A percentile compares a stretch with the other conserved stretches of the same genome.
Evolutionary conservation across 2,113 vertebrate species (phyloP).

Genomic region (Mungos mungo): DNA sequence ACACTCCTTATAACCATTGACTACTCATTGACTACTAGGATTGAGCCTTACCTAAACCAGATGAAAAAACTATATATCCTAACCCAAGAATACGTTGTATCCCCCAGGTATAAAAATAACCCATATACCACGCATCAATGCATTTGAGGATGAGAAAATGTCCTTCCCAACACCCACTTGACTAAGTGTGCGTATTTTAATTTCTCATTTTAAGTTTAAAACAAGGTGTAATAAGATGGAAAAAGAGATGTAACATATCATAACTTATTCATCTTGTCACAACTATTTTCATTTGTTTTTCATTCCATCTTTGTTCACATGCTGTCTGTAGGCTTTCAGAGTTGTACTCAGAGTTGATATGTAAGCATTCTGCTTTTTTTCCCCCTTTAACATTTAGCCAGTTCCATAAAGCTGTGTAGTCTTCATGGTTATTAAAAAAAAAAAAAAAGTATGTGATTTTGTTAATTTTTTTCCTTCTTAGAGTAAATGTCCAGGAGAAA

Average conservation of each 20-base stretch:
- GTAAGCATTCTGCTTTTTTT: not conserved
- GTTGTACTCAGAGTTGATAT: not conserved
- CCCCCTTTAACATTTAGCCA: not conserved
- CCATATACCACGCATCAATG: not conserved
- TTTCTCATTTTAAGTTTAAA: constrained; percentile 13
- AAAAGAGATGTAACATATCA: not conserved
- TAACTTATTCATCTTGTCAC: not conserved
- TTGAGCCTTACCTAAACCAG: not conserved
- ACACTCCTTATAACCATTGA: not conserved
- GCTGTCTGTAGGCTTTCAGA: not conserved
- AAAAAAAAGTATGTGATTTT: not conserved
- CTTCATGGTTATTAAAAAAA: not conserved
- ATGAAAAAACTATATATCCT: not conserved
- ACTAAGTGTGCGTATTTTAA: not conserved
- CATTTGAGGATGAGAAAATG: not conserved
- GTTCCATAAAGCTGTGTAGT: not conserved
- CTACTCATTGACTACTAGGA: not conserved
- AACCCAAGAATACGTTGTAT: not conserved
- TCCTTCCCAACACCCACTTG: not conserved
- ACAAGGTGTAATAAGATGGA: not conserved
- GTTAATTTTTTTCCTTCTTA: constrained; percentile 6
- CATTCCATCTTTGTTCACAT: not conserved
- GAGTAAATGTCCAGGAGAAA: not conserved
- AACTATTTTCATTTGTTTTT: not conserved
- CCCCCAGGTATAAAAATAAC: not conserved